Conservation (phyloP, 2,113 vertebrate species). For the Macrotis lagotis region DNA sequence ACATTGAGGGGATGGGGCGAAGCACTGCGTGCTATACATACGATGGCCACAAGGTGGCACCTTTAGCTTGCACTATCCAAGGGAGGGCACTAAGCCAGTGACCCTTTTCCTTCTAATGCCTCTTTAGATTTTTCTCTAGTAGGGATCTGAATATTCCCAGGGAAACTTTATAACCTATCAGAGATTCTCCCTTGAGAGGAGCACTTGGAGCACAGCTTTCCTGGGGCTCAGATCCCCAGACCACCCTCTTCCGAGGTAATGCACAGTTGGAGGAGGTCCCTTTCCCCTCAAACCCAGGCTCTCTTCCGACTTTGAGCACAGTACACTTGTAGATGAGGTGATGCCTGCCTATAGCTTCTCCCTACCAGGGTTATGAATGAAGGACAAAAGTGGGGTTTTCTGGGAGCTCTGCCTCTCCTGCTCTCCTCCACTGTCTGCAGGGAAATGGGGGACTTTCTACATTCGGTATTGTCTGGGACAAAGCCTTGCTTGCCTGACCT, state of each 20-base stretch:
- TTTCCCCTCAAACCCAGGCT: not conserved
- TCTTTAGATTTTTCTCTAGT: no score
- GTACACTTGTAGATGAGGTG: not conserved
- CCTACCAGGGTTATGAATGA: not conserved
- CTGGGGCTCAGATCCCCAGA: not conserved
- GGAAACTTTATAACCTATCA: accelerated
- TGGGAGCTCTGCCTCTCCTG: not conserved
- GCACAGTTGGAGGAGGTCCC: not conserved
- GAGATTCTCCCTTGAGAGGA: not conserved
- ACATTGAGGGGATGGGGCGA: not conserved
- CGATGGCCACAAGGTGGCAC: not conserved
- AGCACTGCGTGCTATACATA: not conserved
- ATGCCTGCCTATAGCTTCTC: not conserved
- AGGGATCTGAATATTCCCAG: not conserved
- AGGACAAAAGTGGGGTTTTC: not conserved
- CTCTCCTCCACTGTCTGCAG: not conserved
- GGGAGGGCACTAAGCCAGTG: no score
- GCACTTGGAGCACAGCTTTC: no score
- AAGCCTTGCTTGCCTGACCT: not conserved
- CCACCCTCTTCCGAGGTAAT: not conserved
- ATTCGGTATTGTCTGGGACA: not conserved
- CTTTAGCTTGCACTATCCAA: not conserved
- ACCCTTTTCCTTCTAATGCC: no score
- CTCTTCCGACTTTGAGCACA: not conserved
- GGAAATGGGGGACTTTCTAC: no score